A percentile compares a stretch with the other conserved stretches of the same genome.
These are phyloP conservation scores for Gorsachius magnificus DNA, from an alignment of 2,797 vertebrate species.

Conservation along the genomic window DNA sequence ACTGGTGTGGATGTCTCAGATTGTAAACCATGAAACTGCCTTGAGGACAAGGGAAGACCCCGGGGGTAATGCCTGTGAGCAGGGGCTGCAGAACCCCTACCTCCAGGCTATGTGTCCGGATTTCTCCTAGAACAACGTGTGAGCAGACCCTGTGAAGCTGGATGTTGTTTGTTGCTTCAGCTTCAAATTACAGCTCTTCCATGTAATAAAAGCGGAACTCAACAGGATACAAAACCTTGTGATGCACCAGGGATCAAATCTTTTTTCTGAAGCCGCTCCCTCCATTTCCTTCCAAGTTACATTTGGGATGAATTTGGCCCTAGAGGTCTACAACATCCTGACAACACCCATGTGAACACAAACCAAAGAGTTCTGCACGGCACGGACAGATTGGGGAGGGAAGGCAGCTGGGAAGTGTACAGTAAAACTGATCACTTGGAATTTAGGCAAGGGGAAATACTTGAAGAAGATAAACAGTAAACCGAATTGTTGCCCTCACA, in stretches of 20 bases:
- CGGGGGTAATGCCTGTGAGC: too few relatives aligned
- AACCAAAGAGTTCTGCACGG: not conserved
- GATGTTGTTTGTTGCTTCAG: not conserved
- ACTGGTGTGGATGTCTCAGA: not conserved
- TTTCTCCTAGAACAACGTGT: not conserved
- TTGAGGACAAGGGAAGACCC: not conserved
- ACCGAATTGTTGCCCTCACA: not conserved
- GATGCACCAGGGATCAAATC: not conserved
- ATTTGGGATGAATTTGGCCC: not conserved
- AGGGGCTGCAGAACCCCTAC: not conserved
- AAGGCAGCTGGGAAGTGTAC: not conserved
- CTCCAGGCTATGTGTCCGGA: not conserved
- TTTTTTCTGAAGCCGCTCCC: not conserved
- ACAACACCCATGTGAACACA: accelerated
- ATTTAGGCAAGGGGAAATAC: not conserved
- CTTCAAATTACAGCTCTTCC: not conserved
- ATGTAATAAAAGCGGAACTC: not conserved
- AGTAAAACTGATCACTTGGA: not conserved
- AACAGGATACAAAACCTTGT: not conserved
- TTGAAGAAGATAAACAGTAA: not conserved
- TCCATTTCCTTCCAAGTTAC: not conserved
- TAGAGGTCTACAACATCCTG: not conserved
- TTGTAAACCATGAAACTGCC: not conserved
- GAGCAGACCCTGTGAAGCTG: not conserved
- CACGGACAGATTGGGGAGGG: accelerated